phyloP scores from a whole-genome alignment of 1,140 invertebrate species.

The Mercenaria mercenaria region DNA sequence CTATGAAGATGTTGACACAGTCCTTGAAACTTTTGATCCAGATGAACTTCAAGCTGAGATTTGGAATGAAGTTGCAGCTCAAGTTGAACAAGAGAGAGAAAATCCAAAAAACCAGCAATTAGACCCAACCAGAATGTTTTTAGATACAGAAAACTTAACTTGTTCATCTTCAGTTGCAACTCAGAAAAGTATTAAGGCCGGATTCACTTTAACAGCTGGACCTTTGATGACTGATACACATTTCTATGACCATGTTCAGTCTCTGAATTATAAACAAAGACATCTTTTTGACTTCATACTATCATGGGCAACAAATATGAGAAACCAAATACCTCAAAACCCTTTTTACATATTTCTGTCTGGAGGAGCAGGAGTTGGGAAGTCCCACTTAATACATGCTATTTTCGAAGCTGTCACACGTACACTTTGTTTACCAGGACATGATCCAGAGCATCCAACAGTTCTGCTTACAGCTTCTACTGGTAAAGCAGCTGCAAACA shows the following conservation, averaged over 20 bases:
- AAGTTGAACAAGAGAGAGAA: slow-evolving; percentile 39
- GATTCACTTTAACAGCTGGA: not conserved
- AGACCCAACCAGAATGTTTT: not conserved
- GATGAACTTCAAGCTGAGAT: not conserved
- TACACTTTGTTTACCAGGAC: slow-evolving; percentile 18
- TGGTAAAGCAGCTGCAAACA: slow-evolving; percentile 66
- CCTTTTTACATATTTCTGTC: slow-evolving; percentile 35
- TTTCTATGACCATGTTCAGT: not conserved
- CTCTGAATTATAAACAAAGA: slow-evolving; percentile 28
- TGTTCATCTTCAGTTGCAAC: not conserved
- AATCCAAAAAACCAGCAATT: not conserved
- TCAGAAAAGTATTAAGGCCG: not conserved
- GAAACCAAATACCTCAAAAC: not conserved
- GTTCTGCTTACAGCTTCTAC: slow-evolving; percentile 68
- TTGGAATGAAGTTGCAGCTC: slow-evolving; percentile 44
- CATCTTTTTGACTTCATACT: slow-evolving; percentile 23
- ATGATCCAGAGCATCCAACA: slow-evolving; percentile 22
- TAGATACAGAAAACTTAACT: slow-evolving; percentile 25
- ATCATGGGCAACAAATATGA: not conserved
- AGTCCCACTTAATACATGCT: slow-evolving; percentile 34
- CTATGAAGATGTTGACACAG: slow-evolving; percentile 42
- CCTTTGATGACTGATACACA: slow-evolving; percentile 4
- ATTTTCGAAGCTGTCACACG: too few species aligned
- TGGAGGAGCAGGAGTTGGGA: slow-evolving; percentile 66
- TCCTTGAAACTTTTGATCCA: slow-evolving; percentile 47